Evolutionary conservation across 2,888 invertebrate genomes (phyloP), one percentile per base, ranked within the genome.

Genomic region (Pegoplata infirma): DNA sequence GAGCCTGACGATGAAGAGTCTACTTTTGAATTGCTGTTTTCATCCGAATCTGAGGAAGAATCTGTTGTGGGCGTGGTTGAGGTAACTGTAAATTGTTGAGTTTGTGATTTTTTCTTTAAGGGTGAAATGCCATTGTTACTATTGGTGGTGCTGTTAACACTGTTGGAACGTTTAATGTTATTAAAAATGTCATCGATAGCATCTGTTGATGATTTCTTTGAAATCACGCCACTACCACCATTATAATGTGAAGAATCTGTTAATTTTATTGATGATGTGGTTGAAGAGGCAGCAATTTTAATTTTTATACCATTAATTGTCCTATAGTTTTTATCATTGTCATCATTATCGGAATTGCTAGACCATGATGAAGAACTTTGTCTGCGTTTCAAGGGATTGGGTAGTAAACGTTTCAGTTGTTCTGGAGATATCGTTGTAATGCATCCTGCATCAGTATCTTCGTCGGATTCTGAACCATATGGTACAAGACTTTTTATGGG

Each of bases 401-500:
- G 40, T 58, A 75, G 47, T 56, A 71, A 55, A 56, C 67, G 66
- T 56, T 80, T 58, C 46, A 66, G 56, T 46, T 84, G 53, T 53
- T 74, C 72, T n/a, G n/a, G n/a, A 56, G 63, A 32, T 5, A 40
- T 47, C 40, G 56, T 58, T 21, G 64, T 40, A 32, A 63, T 40
- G 16, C 51, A 56, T 19, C 51, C 64, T 21, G 63, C 76, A 64
- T 81, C 80, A 53, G 72, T 28, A 73, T 88, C 88, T 14, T 85
- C 85, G 32, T 88, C 92, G 0, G 92, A 92, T 83, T 92, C 92
- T 0, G 91, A 91, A 83, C 92, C 92, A 82, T 93, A 92, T 19
- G 93, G 92, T 71, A 92, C 92, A 67, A 93, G 88, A 74, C 89
- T 89, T 77, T 87, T 88, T 1, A 85, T 78, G n/a, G 56, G 71